Evolutionary conservation across 1,140 invertebrate genomes (phyloP), one percentile per base, ranked within the genome.

Genomic region (Pseudomyrmex sp.): DNA sequence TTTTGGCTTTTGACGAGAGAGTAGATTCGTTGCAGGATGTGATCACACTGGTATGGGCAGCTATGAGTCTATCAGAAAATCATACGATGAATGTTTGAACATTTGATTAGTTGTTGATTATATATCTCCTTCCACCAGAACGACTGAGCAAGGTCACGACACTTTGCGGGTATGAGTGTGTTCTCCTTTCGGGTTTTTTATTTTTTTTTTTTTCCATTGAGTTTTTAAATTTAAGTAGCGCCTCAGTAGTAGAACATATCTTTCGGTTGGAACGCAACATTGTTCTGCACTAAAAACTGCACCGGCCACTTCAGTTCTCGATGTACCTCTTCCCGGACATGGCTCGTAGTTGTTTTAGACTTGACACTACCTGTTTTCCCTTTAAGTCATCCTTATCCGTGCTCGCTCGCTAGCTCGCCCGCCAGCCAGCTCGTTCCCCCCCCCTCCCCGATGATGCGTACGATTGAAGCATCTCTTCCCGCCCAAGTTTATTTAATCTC

Each of bases 211-310:
- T 75, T 73, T 80, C 61, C 2, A 35, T 35, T 35, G 35, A 7
- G 35, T 59, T 59, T 75, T 77, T 68, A 48, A 68, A 65, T 82
- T 73, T 66, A 88, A 88, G 91, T 92, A 91, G 89, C 88, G 90
- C 90, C 85, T 92, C 85, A 35, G 83, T 84, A 89, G 89, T 91
- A 89, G 89, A 35, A 35, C 35, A 90, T 7, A 82, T 86, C 65
- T 91, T 90, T 91, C 90, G 92, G 86, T 94, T 90, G 91, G 88
- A 92, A 85, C 92, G 91, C 92, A 92, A 90, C 84, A 92, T 93
- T 56, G 90, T 91, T 89, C 89, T 90, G 93, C 93, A 93, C 92
- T 88, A 89, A 91, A 90, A 84, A 90, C 88, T 91, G 92, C 93
- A 94, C 92, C 90, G 85, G 90, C 86, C 87, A 87, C 65, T 89